Conservation (phyloP, 2,113 vertebrate species). For the Labeo catla region DNA sequence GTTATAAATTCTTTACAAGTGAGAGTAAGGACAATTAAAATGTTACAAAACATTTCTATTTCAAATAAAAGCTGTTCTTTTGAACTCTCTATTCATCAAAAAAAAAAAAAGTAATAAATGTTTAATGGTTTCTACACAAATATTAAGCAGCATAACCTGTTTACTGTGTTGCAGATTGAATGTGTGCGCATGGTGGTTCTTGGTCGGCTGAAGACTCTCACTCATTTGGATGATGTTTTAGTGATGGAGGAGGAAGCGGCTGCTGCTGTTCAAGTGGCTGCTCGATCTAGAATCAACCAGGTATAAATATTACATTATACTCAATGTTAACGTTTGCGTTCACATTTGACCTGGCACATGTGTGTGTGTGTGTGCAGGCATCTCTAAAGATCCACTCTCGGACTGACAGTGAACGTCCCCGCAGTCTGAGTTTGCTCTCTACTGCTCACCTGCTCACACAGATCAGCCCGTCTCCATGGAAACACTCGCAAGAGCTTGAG, state of each 20-base stretch:
- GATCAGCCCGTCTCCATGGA: conserved; percentile 73
- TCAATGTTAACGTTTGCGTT: not conserved
- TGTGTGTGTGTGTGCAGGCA: conserved; percentile 65
- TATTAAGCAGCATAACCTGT: not conserved
- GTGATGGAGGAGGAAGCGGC: conserved; percentile 77
- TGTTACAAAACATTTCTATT: no score
- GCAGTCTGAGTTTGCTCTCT: conserved; percentile 80
- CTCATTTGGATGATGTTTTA: conserved; percentile 72
- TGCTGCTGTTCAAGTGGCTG: conserved; percentile 66
- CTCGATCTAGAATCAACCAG: conserved; percentile 77
- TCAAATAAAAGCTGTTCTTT: not conserved
- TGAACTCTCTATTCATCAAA: not conserved
- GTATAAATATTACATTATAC: conserved; percentile 56
- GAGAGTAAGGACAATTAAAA: not conserved
- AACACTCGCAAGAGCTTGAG: conserved; percentile 62
- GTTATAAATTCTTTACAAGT: not conserved
- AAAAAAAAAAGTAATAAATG: no score
- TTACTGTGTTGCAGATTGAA: conserved; percentile 65
- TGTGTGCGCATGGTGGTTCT: conserved; percentile 73
- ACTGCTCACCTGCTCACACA: conserved; percentile 80
- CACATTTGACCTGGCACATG: not conserved
- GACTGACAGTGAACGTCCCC: conserved; percentile 71
- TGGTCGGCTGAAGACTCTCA: conserved; percentile 77
- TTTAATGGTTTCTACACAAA: not conserved
- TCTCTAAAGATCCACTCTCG: conserved; percentile 76